These are phyloP conservation scores for Zapus hudsonius DNA, from an alignment of 2,113 vertebrate species.

Conservation along the genomic window DNA sequence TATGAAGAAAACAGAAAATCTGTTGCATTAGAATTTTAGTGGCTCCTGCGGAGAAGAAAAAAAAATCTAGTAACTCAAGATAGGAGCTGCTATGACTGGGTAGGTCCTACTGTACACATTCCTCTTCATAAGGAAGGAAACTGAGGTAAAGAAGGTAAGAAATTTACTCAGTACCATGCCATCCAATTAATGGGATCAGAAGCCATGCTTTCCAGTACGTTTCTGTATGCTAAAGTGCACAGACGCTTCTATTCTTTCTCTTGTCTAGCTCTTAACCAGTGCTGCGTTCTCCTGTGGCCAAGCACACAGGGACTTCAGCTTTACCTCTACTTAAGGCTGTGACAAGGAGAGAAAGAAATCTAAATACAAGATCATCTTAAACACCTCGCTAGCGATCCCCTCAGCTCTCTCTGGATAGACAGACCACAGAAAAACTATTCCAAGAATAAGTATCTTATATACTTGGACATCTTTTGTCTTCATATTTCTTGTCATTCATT, in stretches of 20 bases:
- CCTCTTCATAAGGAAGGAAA: not conserved
- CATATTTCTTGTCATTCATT: not conserved
- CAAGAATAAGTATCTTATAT: not conserved
- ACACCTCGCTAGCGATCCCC: not conserved
- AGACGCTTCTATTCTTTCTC: no score
- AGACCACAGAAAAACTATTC: not conserved
- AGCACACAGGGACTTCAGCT: not conserved
- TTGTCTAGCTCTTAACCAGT: not conserved
- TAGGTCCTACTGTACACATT: not conserved
- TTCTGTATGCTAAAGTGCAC: not conserved
- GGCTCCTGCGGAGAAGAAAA: no score
- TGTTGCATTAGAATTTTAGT: not conserved
- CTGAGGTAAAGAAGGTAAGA: no score
- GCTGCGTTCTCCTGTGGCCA: not conserved
- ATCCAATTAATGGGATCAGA: not conserved
- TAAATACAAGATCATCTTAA: not conserved
- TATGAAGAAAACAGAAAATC: not conserved
- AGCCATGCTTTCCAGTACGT: not conserved
- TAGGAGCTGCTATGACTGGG: not conserved
- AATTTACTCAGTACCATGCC: not conserved
- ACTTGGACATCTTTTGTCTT: not conserved
- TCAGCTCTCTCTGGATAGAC: not conserved
- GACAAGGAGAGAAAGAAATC: not conserved
- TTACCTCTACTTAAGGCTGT: not conserved
- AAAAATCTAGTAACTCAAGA: not conserved